Conservation (phyloP, 2,113 vertebrate species). For the Solenodon paradoxus region DNA sequence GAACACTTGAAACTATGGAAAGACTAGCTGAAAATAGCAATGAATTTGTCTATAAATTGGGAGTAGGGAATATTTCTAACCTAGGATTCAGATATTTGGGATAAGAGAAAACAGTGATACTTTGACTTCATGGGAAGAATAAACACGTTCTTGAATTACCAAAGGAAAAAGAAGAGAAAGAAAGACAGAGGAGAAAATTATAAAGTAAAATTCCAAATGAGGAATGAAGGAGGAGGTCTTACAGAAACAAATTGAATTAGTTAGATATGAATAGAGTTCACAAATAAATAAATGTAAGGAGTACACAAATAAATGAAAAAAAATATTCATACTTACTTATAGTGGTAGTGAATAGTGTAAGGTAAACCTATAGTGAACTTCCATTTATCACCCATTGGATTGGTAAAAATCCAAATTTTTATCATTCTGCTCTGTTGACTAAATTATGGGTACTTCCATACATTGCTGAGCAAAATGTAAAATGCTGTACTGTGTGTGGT, state of each 20-base stretch:
- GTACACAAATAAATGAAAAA: background rate
- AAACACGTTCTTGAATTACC: background rate
- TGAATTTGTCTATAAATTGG: background rate
- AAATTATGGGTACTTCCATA: background rate
- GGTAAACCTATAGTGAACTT: background rate
- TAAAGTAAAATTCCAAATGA: background rate
- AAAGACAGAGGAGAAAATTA: too few species aligned
- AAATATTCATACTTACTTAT: background rate
- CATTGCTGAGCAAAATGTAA: background rate
- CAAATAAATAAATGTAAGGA: background rate
- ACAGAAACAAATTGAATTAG: background rate
- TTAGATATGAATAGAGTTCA: background rate
- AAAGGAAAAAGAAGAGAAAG: background rate
- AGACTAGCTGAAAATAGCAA: background rate
- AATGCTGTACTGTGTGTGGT: background rate
- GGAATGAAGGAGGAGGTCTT: fast-evolving
- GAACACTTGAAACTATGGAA: background rate
- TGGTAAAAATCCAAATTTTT: background rate
- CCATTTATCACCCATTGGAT: background rate
- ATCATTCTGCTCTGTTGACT: background rate
- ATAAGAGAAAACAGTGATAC: background rate
- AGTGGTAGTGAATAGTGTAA: background rate
- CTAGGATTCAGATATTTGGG: too few species aligned
- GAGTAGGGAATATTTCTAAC: background rate
- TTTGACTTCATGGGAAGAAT: background rate